These are phyloP conservation scores for Ctenosaura bakeri DNA, from an alignment of 2,797 vertebrate species.

Conservation along the genomic window DNA sequence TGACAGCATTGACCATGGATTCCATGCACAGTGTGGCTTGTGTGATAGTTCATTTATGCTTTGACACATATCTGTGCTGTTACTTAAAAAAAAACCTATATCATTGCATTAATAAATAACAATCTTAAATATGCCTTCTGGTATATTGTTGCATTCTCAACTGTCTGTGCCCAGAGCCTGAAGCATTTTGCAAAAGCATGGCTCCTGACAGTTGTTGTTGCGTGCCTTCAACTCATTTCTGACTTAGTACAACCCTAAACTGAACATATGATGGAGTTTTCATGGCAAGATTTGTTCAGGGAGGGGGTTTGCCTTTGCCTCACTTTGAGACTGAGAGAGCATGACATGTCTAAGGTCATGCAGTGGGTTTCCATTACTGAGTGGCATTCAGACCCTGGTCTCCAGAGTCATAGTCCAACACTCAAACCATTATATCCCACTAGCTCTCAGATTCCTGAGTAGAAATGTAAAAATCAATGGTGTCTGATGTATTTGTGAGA, in stretches of 20 bases:
- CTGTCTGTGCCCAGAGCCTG: background rate
- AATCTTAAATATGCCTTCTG: background rate
- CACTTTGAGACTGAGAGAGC: too few relatives aligned
- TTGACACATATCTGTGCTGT: background rate
- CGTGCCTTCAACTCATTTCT: too few relatives aligned
- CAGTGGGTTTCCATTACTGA: too few relatives aligned
- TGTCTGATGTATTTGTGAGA: constrained; percentile 5
- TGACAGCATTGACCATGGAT: background rate
- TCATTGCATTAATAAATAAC: background rate
- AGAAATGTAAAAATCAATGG: constrained; percentile 18
- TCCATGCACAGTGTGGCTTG: background rate
- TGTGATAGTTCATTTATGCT: background rate
- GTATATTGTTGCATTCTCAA: constrained; percentile 21
- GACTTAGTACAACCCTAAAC: too few relatives aligned
- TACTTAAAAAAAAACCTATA: background rate
- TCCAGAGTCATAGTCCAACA: too few relatives aligned
- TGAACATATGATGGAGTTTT: too few relatives aligned
- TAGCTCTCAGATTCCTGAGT: background rate
- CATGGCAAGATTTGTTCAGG: too few relatives aligned
- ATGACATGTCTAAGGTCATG: too few relatives aligned
- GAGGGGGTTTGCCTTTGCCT: too few relatives aligned
- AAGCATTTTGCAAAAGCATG: background rate
- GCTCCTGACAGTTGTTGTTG: background rate
- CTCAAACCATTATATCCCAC: too few relatives aligned
- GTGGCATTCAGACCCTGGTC: too few relatives aligned